Evolutionary conservation across 2,797 vertebrate species (phyloP).

Genomic region (Periparus ater): DNA sequence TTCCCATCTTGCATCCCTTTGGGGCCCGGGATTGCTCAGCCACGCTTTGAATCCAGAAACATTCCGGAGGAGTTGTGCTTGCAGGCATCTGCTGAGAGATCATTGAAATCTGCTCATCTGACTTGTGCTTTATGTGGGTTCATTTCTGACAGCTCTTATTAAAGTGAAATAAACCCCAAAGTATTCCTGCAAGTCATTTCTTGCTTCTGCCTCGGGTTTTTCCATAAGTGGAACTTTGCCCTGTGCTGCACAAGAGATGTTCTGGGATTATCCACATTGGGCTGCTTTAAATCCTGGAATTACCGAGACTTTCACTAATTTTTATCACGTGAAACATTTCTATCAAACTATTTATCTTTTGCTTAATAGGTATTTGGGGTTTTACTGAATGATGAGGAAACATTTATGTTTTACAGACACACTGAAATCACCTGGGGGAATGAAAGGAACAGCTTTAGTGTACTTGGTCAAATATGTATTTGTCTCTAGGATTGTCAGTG

Average conservation of each 20-base stretch:
- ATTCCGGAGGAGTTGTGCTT: neutral
- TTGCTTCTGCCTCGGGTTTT: neutral
- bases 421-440: neutral
- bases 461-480: neutral
- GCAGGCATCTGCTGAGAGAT: neutral
- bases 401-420: neutral
- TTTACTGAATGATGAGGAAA: neutral
- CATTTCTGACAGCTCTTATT: neutral
- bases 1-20: neutral
- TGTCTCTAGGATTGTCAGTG: neutral
- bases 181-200: neutral
- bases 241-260: neutral
- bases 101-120: neutral
- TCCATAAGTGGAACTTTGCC: neutral
- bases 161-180: neutral
- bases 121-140: neutral
- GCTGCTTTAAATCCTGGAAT: neutral
- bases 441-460: neutral
- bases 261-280: neutral
- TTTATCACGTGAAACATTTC: neutral
- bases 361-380: accelerated
- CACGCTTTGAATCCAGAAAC: neutral
- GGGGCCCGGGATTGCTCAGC: neutral
- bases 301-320: neutral
- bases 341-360: neutral